These are phyloP conservation scores for Hirtodrosophila confusa DNA, from an alignment of 2,888 invertebrate genomes.

Conservation along the genomic window DNA sequence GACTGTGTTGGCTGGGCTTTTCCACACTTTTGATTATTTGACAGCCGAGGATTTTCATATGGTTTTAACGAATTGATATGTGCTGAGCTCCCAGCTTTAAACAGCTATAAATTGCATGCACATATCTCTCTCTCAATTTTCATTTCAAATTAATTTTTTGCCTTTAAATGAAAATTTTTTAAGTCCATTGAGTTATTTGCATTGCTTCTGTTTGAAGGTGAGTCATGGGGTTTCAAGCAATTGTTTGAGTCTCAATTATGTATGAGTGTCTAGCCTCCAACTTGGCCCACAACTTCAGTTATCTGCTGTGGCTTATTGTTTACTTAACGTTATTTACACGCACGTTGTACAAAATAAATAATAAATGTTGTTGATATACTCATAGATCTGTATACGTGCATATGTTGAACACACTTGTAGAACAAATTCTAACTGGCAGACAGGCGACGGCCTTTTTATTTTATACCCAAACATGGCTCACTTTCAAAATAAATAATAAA, in stretches of 20 bases:
- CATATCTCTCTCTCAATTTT: conserved; percentile 4
- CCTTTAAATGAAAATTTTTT: no score
- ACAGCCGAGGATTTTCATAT: conserved; percentile 42
- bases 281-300: conserved; percentile 22
- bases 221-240: conserved; percentile 1
- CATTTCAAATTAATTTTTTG: background rate
- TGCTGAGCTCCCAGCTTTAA: conserved; percentile 20
- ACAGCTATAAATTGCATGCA: conserved; percentile 8
- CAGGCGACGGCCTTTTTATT: no score
- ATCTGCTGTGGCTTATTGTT: conserved; percentile 37
- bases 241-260: conserved; percentile 5
- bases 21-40: conserved; percentile 50
- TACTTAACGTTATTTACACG: conserved; percentile 33
- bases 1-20: conserved; percentile 23
- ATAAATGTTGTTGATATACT: conserved; percentile 15
- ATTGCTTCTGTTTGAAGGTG: conserved; percentile 2
- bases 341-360: conserved; percentile 39
- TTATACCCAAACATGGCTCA: no score
- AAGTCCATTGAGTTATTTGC: conserved; percentile 5
- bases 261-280: conserved; percentile 5
- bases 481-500: no score
- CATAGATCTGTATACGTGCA: conserved; percentile 7
- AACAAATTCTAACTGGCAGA: background rate
- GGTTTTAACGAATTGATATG: conserved; percentile 38
- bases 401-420: background rate